Evolutionary conservation across 2,797 vertebrate genomes (phyloP).

Genomic region (Onychomys arenicola): DNA sequence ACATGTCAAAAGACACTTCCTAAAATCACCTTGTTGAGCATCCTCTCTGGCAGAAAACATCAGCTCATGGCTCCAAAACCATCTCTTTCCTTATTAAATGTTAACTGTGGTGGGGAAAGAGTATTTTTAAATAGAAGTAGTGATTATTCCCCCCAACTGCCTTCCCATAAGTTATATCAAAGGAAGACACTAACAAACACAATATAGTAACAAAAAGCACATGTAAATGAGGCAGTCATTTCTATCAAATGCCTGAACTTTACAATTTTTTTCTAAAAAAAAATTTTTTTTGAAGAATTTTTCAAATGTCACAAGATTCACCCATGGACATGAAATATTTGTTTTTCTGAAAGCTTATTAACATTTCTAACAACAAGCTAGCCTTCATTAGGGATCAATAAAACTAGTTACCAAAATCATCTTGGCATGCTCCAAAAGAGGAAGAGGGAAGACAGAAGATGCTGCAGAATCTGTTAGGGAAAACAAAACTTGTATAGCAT

Average conservation of each 20-base stretch:
- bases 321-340: neutral
- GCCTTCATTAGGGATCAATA: constrained; percentile 7
- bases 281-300: neutral
- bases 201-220: neutral
- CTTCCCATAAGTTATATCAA: neutral
- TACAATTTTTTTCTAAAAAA: neutral
- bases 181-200: neutral
- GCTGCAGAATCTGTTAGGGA: constrained; percentile 77
- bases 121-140: neutral
- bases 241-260: neutral
- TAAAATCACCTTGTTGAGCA: neutral
- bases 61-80: neutral
- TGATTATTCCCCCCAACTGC: neutral
- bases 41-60: neutral
- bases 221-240: neutral
- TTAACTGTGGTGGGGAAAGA: neutral
- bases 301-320: neutral
- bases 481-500: constrained; percentile 79
- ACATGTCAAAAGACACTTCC: neutral
- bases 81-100: neutral
- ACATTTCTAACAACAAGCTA: neutral
- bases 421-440: constrained; percentile 44
- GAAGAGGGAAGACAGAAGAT: constrained; percentile 58
- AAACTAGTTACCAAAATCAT: constrained; percentile 70
- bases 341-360: constrained; percentile 10